phyloP scores from a whole-genome alignment of 2,113 vertebrate species.

The Neotoma lepida region DNA sequence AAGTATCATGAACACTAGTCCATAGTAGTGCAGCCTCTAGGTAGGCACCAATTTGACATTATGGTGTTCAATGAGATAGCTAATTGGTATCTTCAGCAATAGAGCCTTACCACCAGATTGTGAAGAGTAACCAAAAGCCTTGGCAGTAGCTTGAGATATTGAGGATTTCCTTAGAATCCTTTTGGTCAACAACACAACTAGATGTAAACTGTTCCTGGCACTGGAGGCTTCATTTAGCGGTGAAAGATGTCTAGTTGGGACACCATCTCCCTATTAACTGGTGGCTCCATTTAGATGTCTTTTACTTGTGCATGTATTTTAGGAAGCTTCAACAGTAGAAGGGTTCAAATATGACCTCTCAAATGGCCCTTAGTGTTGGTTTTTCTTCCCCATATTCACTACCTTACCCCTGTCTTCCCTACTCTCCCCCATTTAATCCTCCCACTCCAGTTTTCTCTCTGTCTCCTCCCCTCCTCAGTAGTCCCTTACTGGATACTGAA shows the following conservation, averaged over 20 bases:
- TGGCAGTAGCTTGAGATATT: not conserved
- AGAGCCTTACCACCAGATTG: not conserved
- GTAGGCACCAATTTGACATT: not conserved
- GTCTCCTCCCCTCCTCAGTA: not conserved
- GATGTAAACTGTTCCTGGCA: not conserved
- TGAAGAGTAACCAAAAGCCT: not conserved
- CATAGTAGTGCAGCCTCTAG: not conserved
- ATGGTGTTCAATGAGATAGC: not conserved
- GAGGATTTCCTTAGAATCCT: not conserved
- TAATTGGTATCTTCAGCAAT: not conserved
- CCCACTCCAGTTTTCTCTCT: not conserved
- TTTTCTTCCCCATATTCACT: not conserved
- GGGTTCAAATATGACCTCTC: not conserved
- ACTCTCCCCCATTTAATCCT: not conserved
- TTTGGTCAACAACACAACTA: not conserved
- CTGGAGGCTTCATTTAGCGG: not conserved
- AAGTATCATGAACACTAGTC: not conserved
- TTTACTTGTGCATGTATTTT: not conserved
- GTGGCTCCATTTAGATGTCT: not conserved
- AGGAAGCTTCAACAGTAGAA: not conserved
- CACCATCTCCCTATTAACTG: not conserved
- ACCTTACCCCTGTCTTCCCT: not conserved
- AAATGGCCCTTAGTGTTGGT: not conserved
- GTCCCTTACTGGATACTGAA: not conserved
- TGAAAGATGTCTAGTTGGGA: not conserved